These are phyloP conservation scores for Sapayoa aenigma DNA, from an alignment of 2,113 vertebrate species.

Conservation along the genomic window DNA sequence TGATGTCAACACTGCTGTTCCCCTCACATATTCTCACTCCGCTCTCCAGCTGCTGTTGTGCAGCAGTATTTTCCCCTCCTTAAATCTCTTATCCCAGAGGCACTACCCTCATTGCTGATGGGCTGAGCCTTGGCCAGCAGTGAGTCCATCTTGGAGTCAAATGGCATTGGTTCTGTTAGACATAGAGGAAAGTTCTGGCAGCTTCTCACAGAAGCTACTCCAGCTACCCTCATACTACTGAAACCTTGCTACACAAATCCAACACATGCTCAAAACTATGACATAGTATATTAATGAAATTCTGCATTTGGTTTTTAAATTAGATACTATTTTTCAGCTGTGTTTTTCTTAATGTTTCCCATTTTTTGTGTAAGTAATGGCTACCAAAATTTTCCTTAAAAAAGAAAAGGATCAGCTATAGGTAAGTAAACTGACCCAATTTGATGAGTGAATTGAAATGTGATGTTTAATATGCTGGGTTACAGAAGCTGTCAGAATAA, in stretches of 20 bases:
- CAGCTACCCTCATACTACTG: rapidly evolving
- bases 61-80: background rate
- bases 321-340: background rate
- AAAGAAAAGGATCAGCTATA: background rate
- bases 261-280: background rate
- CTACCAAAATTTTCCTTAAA: background rate
- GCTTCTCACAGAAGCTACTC: background rate
- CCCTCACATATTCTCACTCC: background rate
- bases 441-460: background rate
- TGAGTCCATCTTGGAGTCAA: rapidly evolving
- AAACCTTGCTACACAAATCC: background rate
- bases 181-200: background rate
- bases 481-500: background rate
- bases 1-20: rapidly evolving
- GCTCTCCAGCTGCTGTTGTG: background rate
- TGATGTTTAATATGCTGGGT: background rate
- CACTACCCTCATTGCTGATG: rapidly evolving
- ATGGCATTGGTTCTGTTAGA: background rate
- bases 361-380: background rate
- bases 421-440: background rate
- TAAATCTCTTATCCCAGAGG: background rate
- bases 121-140: rapidly evolving
- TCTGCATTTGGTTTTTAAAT: background rate
- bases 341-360: background rate
- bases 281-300: background rate